Evolutionary conservation across 2,888 invertebrate genomes (phyloP).

Genomic region (Molorchus minor): DNA sequence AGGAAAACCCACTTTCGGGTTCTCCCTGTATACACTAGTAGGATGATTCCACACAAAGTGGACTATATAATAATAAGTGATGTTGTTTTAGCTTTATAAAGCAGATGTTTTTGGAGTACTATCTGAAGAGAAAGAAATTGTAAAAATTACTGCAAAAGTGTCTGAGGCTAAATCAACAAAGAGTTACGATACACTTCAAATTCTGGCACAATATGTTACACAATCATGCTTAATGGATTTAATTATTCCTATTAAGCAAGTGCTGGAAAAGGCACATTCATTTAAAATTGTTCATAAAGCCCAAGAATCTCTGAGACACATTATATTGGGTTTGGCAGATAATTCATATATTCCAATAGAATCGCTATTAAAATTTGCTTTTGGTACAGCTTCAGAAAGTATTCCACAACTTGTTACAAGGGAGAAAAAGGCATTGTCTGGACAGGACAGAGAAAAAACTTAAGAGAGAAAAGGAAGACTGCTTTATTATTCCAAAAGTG

Average conservation of each 20-base stretch:
- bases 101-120: slow-evolving; percentile 89
- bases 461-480: slow-evolving; percentile 72
- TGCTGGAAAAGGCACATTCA: slow-evolving; percentile 79
- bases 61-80: too few relatives aligned
- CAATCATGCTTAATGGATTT: slow-evolving; percentile 80
- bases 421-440: slow-evolving; percentile 63
- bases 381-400: slow-evolving; percentile 82
- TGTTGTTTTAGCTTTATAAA: slow-evolving; percentile 72
- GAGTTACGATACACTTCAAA: slow-evolving; percentile 85
- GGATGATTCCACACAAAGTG: too few relatives aligned
- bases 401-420: slow-evolving; percentile 75
- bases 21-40: too few relatives aligned
- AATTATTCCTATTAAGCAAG: slow-evolving; percentile 82
- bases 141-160: slow-evolving; percentile 81
- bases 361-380: slow-evolving; percentile 80
- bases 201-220: slow-evolving; percentile 81
- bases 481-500: slow-evolving; percentile 78
- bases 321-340: slow-evolving; percentile 82
- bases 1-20: too few relatives aligned
- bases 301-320: slow-evolving; percentile 80
- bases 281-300: slow-evolving; percentile 83
- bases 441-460: slow-evolving; percentile 64
- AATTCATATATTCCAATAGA: slow-evolving; percentile 80
- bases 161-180: slow-evolving; percentile 86
- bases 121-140: slow-evolving; percentile 92